phyloP scores from a whole-genome alignment of 23 tunicate species.

The Ascidia mentula region DNA sequence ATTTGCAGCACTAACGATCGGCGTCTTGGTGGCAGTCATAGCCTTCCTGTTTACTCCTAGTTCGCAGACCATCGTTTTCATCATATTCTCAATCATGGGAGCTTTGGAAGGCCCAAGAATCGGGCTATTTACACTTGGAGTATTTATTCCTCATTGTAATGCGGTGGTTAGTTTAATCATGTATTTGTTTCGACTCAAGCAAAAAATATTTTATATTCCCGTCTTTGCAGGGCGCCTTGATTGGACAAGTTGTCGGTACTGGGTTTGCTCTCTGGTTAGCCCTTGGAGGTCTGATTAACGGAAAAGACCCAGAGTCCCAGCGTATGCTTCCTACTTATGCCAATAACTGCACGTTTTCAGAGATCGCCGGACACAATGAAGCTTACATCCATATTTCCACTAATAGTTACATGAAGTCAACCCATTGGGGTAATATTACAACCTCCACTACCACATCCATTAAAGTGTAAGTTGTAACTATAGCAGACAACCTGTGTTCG shows the following conservation, averaged over 20 bases:
- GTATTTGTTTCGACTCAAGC: not conserved
- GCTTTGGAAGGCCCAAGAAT: slow-evolving; percentile 26
- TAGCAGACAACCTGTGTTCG: too few species aligned
- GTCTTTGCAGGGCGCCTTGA: slow-evolving; percentile 33
- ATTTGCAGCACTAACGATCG: slow-evolving; percentile 32
- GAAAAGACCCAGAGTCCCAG: slow-evolving; percentile 8
- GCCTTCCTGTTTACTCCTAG: not conserved
- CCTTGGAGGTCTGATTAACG: slow-evolving; percentile 21
- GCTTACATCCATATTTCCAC: too few species aligned
- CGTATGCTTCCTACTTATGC: slow-evolving; percentile 26
- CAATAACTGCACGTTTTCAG: not conserved
- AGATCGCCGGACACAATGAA: too few species aligned
- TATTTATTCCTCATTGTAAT: slow-evolving; percentile 47
- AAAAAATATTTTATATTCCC: not conserved
- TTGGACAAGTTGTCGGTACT: slow-evolving; percentile 38
- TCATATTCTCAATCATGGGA: slow-evolving; percentile 26
- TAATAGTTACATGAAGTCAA: too few species aligned
- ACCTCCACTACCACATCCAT: too few species aligned
- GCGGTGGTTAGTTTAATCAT: slow-evolving; percentile 15
- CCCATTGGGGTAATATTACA: too few species aligned
- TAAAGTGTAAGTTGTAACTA: too few species aligned
- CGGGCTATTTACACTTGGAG: slow-evolving; percentile 50
- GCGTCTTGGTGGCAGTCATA: slow-evolving; percentile 14
- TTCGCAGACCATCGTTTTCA: slow-evolving; percentile 17
- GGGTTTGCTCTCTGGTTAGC: slow-evolving; percentile 16